Base-by-base conservation (phyloP, 2,113 vertebrate genomes). In the Tragulus kanchil region DNA sequence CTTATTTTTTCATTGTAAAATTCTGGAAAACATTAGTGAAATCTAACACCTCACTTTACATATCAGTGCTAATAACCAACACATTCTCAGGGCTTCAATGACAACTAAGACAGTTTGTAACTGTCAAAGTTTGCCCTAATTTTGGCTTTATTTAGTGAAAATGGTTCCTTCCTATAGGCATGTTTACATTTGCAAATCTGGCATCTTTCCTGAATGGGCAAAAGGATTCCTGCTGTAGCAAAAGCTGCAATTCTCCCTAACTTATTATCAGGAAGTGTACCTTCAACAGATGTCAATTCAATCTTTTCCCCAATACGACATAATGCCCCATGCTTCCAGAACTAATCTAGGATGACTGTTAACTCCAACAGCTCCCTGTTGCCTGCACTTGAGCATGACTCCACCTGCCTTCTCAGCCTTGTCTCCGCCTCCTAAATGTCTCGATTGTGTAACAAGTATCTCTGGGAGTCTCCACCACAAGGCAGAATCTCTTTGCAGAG, bases 1-100 rank as follows among this genome's bases (percentile, higher is more conserved):
- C 16, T 85, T 64, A 92, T 59, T 77, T 94, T 98, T 94, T 82
- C 42, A 65, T 52, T 62, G 86, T 69, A 94, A 90, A 89, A 87
- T 71, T 78, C 89, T 11, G 31, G 50, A 13, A 25, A 96, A 89
- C 59, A 87, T 52, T 50, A 82, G 61, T 65, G 61, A 86, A 93
- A 89, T 85, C n/a, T 65, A 93, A 69, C 59, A 88, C 17, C 36
- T 36, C n/a, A 65, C 36, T 90, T 93, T 71, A 19, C 89, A 85
- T 93, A 59, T 64, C 77, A 90, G 3, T 31, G 58, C 48, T 64
- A 50, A 54, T 50, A 89, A 95, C 16, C 16, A 71, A 59, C 16
- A 64, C 50, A 84, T 86, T 89, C 45, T 92, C 45, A 52, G 75
- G 71, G 59, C n/a, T 85, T 26, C 14, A 77, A 11, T 89, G 67